These are phyloP conservation scores for Dicrurus megarhynchus DNA, from an alignment of 2,113 vertebrate species.

Conservation along the genomic window DNA sequence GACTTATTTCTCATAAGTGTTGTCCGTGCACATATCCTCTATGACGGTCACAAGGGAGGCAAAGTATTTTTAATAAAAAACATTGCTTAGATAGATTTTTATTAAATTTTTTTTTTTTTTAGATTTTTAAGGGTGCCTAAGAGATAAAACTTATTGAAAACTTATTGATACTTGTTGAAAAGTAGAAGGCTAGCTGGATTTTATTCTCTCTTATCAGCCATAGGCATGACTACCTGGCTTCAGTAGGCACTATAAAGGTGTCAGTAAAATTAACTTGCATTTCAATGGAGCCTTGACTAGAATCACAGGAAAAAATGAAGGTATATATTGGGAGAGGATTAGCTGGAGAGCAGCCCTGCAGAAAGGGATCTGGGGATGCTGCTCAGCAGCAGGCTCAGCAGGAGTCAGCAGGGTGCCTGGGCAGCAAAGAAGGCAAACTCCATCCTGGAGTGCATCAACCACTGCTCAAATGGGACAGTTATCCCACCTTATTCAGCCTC, in stretches of 20 bases:
- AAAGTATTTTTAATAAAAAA: neutral
- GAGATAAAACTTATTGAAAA: neutral
- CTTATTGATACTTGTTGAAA: neutral
- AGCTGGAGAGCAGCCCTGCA: neutral
- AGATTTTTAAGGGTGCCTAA: neutral
- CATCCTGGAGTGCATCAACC: neutral
- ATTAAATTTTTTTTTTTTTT: neutral
- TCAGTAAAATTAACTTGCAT: neutral
- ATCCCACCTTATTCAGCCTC: neutral
- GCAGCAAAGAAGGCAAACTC: neutral
- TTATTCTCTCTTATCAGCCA: neutral
- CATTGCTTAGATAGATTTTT: neutral
- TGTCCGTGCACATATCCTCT: neutral
- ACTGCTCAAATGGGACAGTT: neutral
- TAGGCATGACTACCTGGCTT: neutral
- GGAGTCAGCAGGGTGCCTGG: rapidly evolving
- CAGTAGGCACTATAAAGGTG: neutral
- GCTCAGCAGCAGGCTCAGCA: neutral
- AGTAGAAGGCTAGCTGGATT: neutral
- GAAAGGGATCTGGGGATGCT: neutral
- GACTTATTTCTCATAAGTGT: neutral
- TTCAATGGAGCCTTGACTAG: neutral
- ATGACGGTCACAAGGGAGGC: neutral
- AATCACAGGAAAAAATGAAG: neutral
- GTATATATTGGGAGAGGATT: neutral